Evolutionary conservation across 2,113 vertebrate genomes (phyloP), one percentile per base, ranked within the genome.

Genomic region (Melanocharis versteri): DNA sequence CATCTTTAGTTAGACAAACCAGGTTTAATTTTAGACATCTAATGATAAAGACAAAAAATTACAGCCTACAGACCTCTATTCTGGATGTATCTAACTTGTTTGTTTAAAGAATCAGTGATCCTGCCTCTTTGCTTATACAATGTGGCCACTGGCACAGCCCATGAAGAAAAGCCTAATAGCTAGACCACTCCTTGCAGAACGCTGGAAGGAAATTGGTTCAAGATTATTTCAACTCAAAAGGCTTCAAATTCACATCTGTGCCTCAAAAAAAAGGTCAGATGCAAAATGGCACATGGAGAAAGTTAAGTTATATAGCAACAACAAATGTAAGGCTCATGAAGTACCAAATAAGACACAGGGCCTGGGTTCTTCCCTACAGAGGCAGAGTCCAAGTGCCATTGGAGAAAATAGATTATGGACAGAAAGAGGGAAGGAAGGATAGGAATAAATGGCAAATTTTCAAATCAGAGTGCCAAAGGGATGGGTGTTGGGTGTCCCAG

Each of bases 31-130:
- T 76, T 71, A 93, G 35, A 35, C 4, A 11, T 37, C 18, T 65
- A 54, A 26, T 12, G n/a, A 42, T 70, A 50, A 84, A 60, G 39
- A 48, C 24, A 31, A 47, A 77, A 87, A 48, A 26, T 19, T 69
- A 50, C 5, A 13, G 11, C 24, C 21, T 51, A 56, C 0, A 7
- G 31, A 4, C 7, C 19, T 20, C 22, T 73, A 2, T 35, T 66
- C 31, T 35, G 24, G 19, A 75, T 2, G 11, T 19, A 37, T 8
- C 24, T n/a, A 66, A 42, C 6, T 44, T 0, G 1, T 50, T 33
- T 78, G 4, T 83, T 72, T 58, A 69, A 90, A 85, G 45, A 65
- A 68, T 11, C 11, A 21, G 26, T 40, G 24, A 6, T 57, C 30
- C 15, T 75, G 27, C 9, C 7, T 88, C 53, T 58, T 75, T 51